Conservation (phyloP, 2,113 vertebrate genomes). For the Apteryx owenii region DNA sequence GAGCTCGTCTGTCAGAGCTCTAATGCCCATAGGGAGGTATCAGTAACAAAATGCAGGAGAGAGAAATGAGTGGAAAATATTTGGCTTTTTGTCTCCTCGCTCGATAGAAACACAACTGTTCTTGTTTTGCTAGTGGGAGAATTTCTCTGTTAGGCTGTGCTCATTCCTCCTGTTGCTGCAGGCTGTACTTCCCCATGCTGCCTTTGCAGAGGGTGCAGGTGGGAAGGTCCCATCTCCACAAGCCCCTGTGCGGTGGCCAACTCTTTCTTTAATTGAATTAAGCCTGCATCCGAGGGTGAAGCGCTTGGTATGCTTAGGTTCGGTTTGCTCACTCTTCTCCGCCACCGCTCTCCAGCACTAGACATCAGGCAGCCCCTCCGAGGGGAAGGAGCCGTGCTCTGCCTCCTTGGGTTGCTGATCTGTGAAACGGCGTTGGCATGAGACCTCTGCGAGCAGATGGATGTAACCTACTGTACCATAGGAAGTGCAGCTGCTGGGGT, state of each 20-base stretch:
- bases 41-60: slow-evolving; percentile 65
- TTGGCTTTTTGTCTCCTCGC: slow-evolving; percentile 62
- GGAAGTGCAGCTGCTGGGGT: neutral
- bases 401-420: neutral
- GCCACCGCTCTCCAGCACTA: neutral
- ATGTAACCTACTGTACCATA: no score
- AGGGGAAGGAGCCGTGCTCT: neutral
- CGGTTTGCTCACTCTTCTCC: neutral
- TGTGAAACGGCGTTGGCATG: neutral
- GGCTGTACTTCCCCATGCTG: neutral
- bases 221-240: fast-evolving
- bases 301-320: neutral
- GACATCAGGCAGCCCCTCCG: no score
- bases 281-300: neutral
- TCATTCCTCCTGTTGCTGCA: neutral
- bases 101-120: slow-evolving; percentile 15
- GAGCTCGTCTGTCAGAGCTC: slow-evolving; percentile 71
- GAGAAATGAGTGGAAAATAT: slow-evolving; percentile 67
- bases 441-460: fast-evolving
- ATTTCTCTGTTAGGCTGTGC: neutral
- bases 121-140: neutral
- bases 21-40: slow-evolving; percentile 63
- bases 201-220: fast-evolving
- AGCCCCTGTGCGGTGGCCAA: fast-evolving
- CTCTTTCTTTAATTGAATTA: neutral